Base-by-base conservation (phyloP, 2,888 invertebrate genomes). In the Pardosa pseudoannulata region DNA sequence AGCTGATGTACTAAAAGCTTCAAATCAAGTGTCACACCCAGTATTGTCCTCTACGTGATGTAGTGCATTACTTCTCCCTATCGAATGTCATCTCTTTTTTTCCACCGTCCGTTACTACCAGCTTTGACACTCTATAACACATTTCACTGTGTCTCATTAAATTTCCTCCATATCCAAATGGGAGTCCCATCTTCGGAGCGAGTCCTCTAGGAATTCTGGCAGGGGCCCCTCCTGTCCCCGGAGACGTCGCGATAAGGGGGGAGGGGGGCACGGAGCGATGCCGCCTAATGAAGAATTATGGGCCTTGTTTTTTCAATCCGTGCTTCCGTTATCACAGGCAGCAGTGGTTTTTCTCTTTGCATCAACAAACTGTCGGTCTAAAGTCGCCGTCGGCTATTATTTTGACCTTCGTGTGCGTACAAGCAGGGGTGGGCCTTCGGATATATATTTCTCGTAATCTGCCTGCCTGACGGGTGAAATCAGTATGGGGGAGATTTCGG, bases 281-380 rank as follows among this genome's bases (percentile, higher is more conserved):
- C 56, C 31, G 67, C 83, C 83, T 83, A 83, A 83, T 83, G 83
- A 83, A 83, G 83, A 83, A 78, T 83, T 83, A 83, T 83, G 83
- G 72, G 28, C 50, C 65, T 71, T 71, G 71, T 82, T 76, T 56
- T 56, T 82, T 82, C 82, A 82, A 82, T 82, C 82, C 68, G 50
- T 46, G 73, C 71, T 19, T 31, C 50, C 82, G 71, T 82, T 81
- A 81, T 81, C 81, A 28, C 16, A 70, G 41, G 36, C 39, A 70
- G 74, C 81, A 62, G 41, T 70, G 81, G 75, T 67, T 75, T 74
- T 56, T 39, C 62, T 39, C 41, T 68, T 56, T 62, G 67, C 81
- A 81, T 81, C 74, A 81, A 41, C 68, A 41, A 70, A 56, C 72
- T 65, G 64, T 79, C 64, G 71, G n/a, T 31, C 31, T 31, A 67